A percentile compares a stretch with the other conserved stretches of the same genome.
Conservation (phyloP, 2,113 vertebrate species). For the Carassius carassius region DNA sequence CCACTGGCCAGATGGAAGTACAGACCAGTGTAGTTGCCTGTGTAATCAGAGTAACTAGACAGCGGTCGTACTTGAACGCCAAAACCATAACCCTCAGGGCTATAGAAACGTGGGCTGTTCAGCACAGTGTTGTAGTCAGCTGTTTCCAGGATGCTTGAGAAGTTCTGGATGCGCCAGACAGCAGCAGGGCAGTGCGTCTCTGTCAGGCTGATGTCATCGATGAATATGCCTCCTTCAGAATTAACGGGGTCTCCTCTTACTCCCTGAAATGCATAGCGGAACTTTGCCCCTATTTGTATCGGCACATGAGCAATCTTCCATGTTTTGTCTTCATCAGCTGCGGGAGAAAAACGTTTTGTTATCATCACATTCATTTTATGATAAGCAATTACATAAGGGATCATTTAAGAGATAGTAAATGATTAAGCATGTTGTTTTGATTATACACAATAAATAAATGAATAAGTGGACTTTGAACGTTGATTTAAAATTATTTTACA, state of each 20-base stretch:
- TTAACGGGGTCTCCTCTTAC: conserved; percentile 70
- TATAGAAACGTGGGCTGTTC: conserved; percentile 85
- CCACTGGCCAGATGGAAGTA: conserved; percentile 85
- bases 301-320: conserved; percentile 89
- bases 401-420: not conserved
- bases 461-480: not conserved
- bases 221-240: conserved; percentile 79
- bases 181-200: conserved; percentile 83
- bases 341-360: not conserved
- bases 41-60: conserved; percentile 59
- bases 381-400: not conserved
- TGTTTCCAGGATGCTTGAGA: conserved; percentile 76
- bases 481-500: not conserved
- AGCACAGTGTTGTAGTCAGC: not conserved
- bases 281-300: conserved; percentile 80
- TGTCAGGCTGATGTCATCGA: conserved; percentile 84
- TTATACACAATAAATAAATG: not conserved
- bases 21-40: conserved; percentile 71
- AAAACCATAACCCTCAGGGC: conserved; percentile 84
- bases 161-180: conserved; percentile 83
- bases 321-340: conserved; percentile 75
- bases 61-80: conserved; percentile 75
- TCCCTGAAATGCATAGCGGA: conserved; percentile 89
- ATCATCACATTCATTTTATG: not conserved
- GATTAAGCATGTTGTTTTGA: not conserved